These are phyloP conservation scores for Myzus persicae DNA, from an alignment of 1,140 invertebrate species.

Conservation along the genomic window DNA sequence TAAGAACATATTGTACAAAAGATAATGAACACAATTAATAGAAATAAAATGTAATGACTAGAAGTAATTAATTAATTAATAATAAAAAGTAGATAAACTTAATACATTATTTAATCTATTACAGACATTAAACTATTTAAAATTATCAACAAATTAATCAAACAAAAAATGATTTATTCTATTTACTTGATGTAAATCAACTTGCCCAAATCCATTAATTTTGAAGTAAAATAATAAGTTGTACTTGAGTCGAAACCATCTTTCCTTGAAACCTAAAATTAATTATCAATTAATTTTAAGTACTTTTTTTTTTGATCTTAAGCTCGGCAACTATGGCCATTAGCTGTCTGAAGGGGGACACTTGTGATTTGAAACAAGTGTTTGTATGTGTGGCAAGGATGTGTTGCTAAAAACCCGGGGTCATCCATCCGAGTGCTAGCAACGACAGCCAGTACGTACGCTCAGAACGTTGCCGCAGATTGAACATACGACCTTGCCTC, in stretches of 20 bases:
- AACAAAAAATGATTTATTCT: not conserved
- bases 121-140: not conserved
- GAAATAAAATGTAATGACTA: not conserved
- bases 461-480: too few relatives aligned
- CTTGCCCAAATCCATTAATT: conserved; percentile 73
- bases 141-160: not conserved
- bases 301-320: too few relatives aligned
- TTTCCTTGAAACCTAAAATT: conserved; percentile 71
- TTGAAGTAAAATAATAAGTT: conserved; percentile 79
- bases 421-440: too few relatives aligned
- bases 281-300: not conserved
- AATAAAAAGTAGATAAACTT: not conserved
- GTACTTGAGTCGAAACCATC: conserved; percentile 76
- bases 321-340: too few relatives aligned
- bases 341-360: too few relatives aligned
- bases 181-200: conserved; percentile 68
- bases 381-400: too few relatives aligned
- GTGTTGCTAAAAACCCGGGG: too few relatives aligned
- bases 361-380: too few relatives aligned
- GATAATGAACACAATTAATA: not conserved
- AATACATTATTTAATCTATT: not conserved
- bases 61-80: too few relatives aligned
- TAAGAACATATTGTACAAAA: conserved; percentile 62
- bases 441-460: too few relatives aligned
- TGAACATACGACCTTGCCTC: too few relatives aligned